A percentile compares a stretch with the other conserved stretches of the same genome.
Conservation (phyloP, 1,140 invertebrate genomes). For the Zaprionus nigranus region DNA sequence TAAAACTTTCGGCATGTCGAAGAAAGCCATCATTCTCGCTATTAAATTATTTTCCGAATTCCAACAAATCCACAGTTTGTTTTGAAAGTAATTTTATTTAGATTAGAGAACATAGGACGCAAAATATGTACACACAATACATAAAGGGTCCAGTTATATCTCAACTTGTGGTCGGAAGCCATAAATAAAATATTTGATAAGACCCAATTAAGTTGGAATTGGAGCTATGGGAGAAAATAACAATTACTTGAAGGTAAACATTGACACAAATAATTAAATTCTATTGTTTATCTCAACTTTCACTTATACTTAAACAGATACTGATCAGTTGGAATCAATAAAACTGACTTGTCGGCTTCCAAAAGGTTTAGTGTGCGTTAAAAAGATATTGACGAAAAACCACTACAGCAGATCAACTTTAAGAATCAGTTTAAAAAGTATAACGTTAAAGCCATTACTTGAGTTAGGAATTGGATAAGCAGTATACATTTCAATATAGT, state of each 20-base stretch:
- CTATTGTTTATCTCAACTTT: neutral
- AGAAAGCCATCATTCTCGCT: no score
- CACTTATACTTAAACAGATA: neutral
- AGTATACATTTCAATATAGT: no score
- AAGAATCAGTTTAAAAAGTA: no score
- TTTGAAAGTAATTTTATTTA: no score
- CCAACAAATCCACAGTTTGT: no score
- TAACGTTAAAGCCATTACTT: neutral
- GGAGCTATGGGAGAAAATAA: neutral
- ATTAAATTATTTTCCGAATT: no score
- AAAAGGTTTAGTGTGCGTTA: neutral
- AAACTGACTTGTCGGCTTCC: neutral
- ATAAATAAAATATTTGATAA: neutral
- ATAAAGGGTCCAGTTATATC: no score
- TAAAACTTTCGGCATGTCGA: no score
- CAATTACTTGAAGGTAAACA: neutral
- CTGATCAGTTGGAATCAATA: neutral
- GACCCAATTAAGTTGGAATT: neutral
- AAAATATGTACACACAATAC: no score
- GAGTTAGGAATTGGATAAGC: no score
- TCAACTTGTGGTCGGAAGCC: no score
- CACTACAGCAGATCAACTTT: neutral
- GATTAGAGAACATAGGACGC: no score
- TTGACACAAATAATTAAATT: neutral
- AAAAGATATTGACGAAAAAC: neutral